A percentile compares a stretch with the other conserved stretches of the same genome.
These are phyloP conservation scores for Eupelmus urozonus DNA, from an alignment of 2,888 invertebrate species.

Conservation along the genomic window DNA sequence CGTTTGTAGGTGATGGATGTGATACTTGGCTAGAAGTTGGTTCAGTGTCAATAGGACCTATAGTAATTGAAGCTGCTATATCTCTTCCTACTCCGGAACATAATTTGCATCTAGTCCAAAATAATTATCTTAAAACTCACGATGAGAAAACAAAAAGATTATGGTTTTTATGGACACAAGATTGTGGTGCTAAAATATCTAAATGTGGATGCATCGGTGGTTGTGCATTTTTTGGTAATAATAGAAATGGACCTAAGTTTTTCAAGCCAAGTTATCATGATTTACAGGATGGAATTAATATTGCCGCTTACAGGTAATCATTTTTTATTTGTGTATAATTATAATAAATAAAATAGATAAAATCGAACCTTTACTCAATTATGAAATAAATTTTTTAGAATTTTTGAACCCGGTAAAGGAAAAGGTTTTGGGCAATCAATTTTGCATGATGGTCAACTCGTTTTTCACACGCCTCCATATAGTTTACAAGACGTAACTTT, in stretches of 20 bases:
- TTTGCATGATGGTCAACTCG: conserved; percentile 89
- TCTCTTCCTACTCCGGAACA: conserved; percentile 88
- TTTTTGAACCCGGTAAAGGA: conserved; percentile 88
- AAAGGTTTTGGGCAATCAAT: conserved; percentile 97
- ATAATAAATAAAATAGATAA: too few species aligned
- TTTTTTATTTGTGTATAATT: too few species aligned
- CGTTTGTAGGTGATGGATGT: conserved; percentile 74
- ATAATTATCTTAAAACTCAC: conserved; percentile 88
- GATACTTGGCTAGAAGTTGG: conserved; percentile 96
- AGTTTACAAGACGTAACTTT: conserved; percentile 87
- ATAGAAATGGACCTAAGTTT: conserved; percentile 92
- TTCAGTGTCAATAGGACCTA: conserved; percentile 91
- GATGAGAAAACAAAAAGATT: conserved; percentile 91
- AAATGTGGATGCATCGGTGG: conserved; percentile 98
- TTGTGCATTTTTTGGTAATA: conserved; percentile 95
- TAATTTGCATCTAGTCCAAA: conserved; percentile 87
- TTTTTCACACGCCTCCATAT: conserved; percentile 94
- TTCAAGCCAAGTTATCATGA: conserved; percentile 91
- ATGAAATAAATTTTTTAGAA: conserved; percentile 79
- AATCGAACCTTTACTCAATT: not conserved
- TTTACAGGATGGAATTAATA: conserved; percentile 88
- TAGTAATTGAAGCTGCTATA: conserved; percentile 92
- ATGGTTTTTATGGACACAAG: conserved; percentile 95
- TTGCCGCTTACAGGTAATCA: conserved; percentile 85
- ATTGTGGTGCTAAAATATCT: conserved; percentile 81